phyloP scores from a whole-genome alignment of 2,888 invertebrate species.

The Piscicola geometra region DNA sequence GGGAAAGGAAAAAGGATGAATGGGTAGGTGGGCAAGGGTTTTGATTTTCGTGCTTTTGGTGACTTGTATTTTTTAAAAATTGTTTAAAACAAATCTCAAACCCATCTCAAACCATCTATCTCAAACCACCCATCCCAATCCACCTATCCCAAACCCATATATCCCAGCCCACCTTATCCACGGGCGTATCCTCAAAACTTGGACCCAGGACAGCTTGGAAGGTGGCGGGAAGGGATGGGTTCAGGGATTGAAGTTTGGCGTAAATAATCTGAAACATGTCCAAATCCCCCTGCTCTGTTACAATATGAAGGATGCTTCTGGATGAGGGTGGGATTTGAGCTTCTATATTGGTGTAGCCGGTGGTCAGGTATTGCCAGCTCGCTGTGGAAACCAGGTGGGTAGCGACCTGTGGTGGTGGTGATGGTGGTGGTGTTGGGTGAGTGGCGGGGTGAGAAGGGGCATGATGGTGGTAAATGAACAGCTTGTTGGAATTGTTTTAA shows the following conservation, averaged over 20 bases:
- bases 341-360: slow-evolving; percentile 31
- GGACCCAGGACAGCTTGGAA: not conserved
- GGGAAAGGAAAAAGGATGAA: too few species aligned
- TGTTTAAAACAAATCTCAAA: too few species aligned
- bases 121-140: too few species aligned
- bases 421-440: too few species aligned
- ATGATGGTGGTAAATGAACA: not conserved
- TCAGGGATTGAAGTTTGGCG: not conserved
- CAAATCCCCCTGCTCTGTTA: slow-evolving; percentile 26
- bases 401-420: not conserved
- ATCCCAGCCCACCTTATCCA: not conserved
- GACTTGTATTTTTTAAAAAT: too few species aligned
- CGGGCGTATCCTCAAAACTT: not conserved
- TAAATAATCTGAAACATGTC: slow-evolving; percentile 16
- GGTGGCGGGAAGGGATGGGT: not conserved
- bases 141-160: not conserved
- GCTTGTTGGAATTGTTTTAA: too few species aligned
- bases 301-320: slow-evolving; percentile 29
- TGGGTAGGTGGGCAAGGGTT: too few species aligned
- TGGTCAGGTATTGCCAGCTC: slow-evolving; percentile 3
- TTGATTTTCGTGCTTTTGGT: too few species aligned
- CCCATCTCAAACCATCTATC: too few species aligned
- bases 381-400: slow-evolving; percentile 19
- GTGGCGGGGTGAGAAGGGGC: too few species aligned
- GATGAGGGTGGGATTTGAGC: slow-evolving; percentile 36